These are phyloP conservation scores for Cossypha caffra DNA, from an alignment of 2,797 vertebrate genomes.

Conservation along the genomic window DNA sequence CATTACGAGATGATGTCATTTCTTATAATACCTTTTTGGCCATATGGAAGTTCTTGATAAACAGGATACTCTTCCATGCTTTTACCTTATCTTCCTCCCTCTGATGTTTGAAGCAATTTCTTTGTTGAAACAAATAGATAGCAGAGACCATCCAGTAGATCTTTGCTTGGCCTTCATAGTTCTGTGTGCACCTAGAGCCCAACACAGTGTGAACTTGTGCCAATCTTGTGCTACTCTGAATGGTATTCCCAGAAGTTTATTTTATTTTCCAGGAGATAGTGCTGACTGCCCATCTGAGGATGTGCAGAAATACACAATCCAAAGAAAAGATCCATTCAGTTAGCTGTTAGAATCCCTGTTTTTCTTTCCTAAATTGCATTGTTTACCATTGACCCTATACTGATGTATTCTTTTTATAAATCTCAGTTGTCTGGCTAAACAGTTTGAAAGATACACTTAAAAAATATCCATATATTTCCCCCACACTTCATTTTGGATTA, in stretches of 20 bases:
- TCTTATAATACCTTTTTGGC: background rate
- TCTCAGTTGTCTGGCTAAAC: background rate
- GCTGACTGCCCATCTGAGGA: background rate
- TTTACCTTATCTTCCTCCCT: background rate
- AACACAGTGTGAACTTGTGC: background rate
- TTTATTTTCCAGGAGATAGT: background rate
- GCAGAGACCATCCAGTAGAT: background rate
- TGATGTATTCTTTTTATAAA: background rate
- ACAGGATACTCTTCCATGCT: background rate
- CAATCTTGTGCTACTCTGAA: background rate
- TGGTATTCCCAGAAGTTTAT: background rate
- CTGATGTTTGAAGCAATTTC: background rate
- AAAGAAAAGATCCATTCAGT: background rate
- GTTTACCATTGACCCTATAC: background rate
- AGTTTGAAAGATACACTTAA: background rate
- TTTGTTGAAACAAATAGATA: background rate
- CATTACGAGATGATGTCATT: background rate
- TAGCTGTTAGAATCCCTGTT: background rate
- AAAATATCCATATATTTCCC: background rate
- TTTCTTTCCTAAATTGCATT: background rate
- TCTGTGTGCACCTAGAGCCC: background rate
- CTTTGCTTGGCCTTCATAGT: background rate
- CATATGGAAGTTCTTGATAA: background rate
- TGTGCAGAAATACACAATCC: background rate
- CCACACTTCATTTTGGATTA: background rate